Base-by-base conservation (phyloP, 2,797 vertebrate species). In the Avahi laniger region DNA sequence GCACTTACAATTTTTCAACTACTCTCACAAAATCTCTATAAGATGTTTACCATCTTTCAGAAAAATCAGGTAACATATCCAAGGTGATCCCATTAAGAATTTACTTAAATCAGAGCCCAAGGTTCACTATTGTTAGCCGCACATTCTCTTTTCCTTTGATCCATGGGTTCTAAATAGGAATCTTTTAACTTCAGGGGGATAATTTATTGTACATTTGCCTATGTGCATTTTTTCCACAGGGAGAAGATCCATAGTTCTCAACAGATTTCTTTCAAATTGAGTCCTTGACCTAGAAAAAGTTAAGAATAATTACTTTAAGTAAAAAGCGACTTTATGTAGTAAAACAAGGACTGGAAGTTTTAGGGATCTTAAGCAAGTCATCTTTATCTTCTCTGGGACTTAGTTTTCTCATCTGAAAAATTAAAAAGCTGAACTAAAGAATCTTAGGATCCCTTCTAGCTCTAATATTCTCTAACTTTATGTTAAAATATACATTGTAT, bases 321-420 rank as follows among this genome's bases (percentile, higher is more conserved):
- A 91, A 14, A 95, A 94, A 93, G 17, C 1, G 33, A 84, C 93
- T 92, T 89, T 48, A 89, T 59, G 1, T 33, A 52, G n/a, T 63
- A 79, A 33, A 90, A 82, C 38, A 91, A 89, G 10, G 11, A 70
- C 28, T 89, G 43, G 22, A 76, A 54, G 48, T 84, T 87, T 94
- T 57, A 73, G 43, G 70, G n/a, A 75, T 85, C 41, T 84, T 85
- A 73, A 73, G 33, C 9, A 91, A 41, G 10, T 76, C 15, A 80
- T 87, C 26, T 79, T 85, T 79, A 72, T 57, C 80, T 46, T 89
- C 22, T 75, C 38, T 65, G 75, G 67, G 63, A 75, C 67, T 91
- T 94, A 57, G 24, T 54, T 85, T 94, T 86, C 57, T 76, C 30
- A 52, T 24, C 46, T 54, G n/a, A 94, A 93, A 95, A 95, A 84